phyloP scores from a whole-genome alignment of 2,888 invertebrate species.

The Dascillus cervinus region DNA sequence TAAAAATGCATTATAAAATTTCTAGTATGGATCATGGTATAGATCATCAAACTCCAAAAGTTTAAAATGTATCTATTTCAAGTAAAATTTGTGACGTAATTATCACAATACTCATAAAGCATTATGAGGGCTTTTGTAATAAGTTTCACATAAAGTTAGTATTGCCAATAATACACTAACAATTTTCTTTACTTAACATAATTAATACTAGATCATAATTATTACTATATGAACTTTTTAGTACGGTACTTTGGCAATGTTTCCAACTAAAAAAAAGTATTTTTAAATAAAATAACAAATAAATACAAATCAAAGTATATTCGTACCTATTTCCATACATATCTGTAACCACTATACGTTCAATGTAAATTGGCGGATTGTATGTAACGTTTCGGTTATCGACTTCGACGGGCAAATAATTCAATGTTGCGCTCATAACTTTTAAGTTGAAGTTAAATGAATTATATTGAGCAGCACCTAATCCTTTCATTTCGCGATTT shows the following conservation, averaged over 20 bases:
- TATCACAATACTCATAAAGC: too few species aligned
- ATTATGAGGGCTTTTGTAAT: background rate
- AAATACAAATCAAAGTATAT: background rate
- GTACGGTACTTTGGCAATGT: slow-evolving; percentile 8
- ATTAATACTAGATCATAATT: slow-evolving; percentile 4
- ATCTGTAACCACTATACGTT: slow-evolving; percentile 34
- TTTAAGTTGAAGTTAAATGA: slow-evolving; percentile 26
- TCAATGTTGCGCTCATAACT: slow-evolving; percentile 30
- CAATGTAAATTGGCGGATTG: too few species aligned
- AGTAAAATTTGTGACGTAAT: too few species aligned
- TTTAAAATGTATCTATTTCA: too few species aligned
- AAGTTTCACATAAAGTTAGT: background rate
- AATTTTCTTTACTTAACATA: slow-evolving; percentile 5
- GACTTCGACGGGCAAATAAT: slow-evolving; percentile 29
- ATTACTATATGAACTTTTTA: too few species aligned
- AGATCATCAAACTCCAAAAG: too few species aligned
- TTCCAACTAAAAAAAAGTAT: slow-evolving; percentile 15
- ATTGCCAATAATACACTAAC: slow-evolving; percentile 3
- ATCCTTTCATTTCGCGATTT: slow-evolving; percentile 25
- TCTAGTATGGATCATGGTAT: too few species aligned
- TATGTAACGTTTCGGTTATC: slow-evolving; percentile 27
- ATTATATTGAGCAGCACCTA: slow-evolving; percentile 38
- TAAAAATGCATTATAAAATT: too few species aligned
- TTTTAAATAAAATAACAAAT: background rate
- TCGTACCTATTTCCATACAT: slow-evolving; percentile 39